Evolutionary conservation across 2,888 invertebrate species (phyloP).

Genomic region (Dryococelus australis): DNA sequence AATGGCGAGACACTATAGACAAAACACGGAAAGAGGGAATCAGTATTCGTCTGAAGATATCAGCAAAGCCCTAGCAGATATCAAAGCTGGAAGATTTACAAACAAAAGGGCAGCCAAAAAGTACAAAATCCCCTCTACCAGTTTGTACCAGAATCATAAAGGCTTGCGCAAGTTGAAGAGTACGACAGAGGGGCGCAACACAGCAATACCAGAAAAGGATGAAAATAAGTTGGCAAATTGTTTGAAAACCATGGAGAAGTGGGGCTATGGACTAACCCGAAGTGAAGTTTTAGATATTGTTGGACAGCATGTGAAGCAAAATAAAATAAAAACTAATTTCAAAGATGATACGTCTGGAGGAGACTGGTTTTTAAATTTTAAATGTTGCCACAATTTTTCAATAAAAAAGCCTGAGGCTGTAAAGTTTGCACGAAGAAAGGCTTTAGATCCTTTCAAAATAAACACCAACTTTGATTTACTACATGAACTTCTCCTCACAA

Average conservation of each 20-base stretch:
- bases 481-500: background rate
- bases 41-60: too few relatives aligned
- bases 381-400: background rate
- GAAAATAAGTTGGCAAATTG: background rate
- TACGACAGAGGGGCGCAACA: background rate
- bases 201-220: background rate
- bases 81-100: too few relatives aligned
- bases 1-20: too few relatives aligned
- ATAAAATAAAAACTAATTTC: background rate
- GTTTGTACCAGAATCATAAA: too few relatives aligned
- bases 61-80: too few relatives aligned
- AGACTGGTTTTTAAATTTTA: background rate
- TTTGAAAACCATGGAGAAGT: slow-evolving; percentile 1
- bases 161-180: background rate
- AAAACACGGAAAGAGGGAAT: too few relatives aligned
- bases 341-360: background rate
- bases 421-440: background rate
- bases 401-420: background rate
- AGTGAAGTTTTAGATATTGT: background rate
- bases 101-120: too few relatives aligned
- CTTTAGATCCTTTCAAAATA: background rate
- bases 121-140: too few relatives aligned
- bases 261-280: background rate
- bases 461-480: background rate
- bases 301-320: background rate